A percentile compares a stretch with the other conserved stretches of the same genome.
phyloP scores from a whole-genome alignment of 2,113 vertebrate species.

The Taurulus bubalis region DNA sequence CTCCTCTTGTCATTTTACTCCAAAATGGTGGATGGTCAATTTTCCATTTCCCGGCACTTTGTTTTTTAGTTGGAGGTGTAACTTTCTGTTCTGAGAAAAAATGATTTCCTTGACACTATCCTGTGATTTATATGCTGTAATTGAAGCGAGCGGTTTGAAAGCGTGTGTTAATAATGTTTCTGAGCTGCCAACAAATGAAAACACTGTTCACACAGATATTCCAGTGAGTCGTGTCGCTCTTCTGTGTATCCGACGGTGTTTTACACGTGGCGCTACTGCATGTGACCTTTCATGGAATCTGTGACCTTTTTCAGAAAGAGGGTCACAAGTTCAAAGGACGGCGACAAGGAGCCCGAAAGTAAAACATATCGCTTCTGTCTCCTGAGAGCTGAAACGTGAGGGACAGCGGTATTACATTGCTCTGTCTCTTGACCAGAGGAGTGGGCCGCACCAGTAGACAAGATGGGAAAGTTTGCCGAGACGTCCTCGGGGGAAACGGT shows the following conservation, averaged over 20 bases:
- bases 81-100: background rate
- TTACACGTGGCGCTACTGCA: background rate
- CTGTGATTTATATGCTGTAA: slow-evolving; percentile 9
- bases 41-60: slow-evolving; percentile 18
- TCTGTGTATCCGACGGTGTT: background rate
- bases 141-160: background rate
- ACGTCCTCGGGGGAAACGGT: slow-evolving; percentile 58
- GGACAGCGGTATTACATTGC: background rate
- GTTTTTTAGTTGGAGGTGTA: background rate
- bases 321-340: background rate
- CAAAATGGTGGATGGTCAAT: slow-evolving; percentile 66
- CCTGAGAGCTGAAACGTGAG: background rate
- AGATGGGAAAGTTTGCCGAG: slow-evolving; percentile 44
- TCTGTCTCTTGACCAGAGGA: slow-evolving; percentile 37
- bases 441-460: slow-evolving; percentile 18
- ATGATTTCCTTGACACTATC: background rate
- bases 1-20: slow-evolving; percentile 16
- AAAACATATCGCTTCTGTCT: background rate
- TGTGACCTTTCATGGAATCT: background rate
- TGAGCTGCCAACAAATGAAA: slow-evolving; percentile 1
- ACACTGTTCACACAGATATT: background rate
- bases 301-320: background rate
- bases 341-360: too few relatives aligned
- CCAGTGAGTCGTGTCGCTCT: background rate
- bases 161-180: slow-evolving; percentile 4